These are phyloP conservation scores for Cyanoliseus patagonus DNA, from an alignment of 2,113 vertebrate genomes.

Conservation along the genomic window DNA sequence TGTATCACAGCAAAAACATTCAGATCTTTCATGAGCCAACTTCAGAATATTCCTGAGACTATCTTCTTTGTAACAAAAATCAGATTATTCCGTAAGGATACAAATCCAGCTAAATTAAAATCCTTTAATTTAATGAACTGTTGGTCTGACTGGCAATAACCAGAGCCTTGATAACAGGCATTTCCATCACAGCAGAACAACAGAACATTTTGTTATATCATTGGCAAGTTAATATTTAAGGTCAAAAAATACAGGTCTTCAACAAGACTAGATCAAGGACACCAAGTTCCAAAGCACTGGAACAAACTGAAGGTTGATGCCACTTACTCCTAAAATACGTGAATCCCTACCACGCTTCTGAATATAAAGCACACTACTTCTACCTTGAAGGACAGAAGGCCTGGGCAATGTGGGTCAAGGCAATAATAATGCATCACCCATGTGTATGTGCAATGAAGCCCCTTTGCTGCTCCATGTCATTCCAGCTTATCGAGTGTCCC, in stretches of 20 bases:
- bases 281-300: neutral
- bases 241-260: neutral
- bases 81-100: neutral
- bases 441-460: neutral
- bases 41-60: neutral
- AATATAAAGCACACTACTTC: neutral
- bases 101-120: neutral
- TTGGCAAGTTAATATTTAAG: neutral
- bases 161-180: neutral
- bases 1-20: neutral
- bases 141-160: neutral
- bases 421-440: neutral
- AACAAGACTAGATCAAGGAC: neutral
- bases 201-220: neutral
- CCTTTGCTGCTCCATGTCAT: neutral
- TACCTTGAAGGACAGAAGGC: accelerated
- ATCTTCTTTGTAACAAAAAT: neutral
- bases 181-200: neutral
- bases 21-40: neutral
- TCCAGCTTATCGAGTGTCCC: neutral
- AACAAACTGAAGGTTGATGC: neutral
- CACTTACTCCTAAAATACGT: neutral
- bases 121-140: neutral
- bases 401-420: neutral
- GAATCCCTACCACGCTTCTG: neutral